Evolutionary conservation across 2,797 vertebrate species (phyloP).

Genomic region (Aeoliscus strigatus): DNA sequence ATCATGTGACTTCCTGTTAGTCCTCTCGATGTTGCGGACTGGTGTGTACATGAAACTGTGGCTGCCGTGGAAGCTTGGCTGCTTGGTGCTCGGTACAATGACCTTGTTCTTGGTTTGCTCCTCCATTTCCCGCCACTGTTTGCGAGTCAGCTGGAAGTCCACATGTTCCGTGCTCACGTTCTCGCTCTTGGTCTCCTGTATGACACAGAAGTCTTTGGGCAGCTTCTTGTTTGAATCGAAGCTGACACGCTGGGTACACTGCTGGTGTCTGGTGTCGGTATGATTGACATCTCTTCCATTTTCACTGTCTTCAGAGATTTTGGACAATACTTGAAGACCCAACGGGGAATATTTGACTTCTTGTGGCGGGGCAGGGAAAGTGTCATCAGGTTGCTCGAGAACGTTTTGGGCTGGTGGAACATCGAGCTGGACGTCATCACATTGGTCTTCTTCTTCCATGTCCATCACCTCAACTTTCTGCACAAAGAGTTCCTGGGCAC

Average conservation of each 20-base stretch:
- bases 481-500: slow-evolving; percentile 78
- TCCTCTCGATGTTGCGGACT: slow-evolving; percentile 73
- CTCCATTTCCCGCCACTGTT: slow-evolving; percentile 80
- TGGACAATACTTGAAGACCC: slow-evolving; percentile 66
- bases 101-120: slow-evolving; percentile 72
- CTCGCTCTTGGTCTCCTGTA: slow-evolving; percentile 78
- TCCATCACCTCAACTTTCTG: slow-evolving; percentile 67
- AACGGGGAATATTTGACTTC: slow-evolving; percentile 69
- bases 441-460: slow-evolving; percentile 37
- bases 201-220: slow-evolving; percentile 80
- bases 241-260: slow-evolving; percentile 25
- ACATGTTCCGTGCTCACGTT: slow-evolving; percentile 80
- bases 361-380: slow-evolving; percentile 43
- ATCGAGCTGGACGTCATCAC: slow-evolving; percentile 46
- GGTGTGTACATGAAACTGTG: slow-evolving; percentile 80
- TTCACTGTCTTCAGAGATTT: slow-evolving; percentile 76
- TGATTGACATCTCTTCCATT: slow-evolving; percentile 54
- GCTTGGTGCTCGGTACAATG: slow-evolving; percentile 58
- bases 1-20: slow-evolving; percentile 63
- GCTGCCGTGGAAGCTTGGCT: slow-evolving; percentile 65
- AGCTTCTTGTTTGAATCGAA: slow-evolving; percentile 68
- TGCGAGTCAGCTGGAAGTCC: slow-evolving; percentile 76
- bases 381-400: slow-evolving; percentile 65
- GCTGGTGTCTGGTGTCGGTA: slow-evolving; percentile 30
- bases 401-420: slow-evolving; percentile 56